Conservation (phyloP, 2,888 invertebrate species). For the Elgonia sp. region DNA sequence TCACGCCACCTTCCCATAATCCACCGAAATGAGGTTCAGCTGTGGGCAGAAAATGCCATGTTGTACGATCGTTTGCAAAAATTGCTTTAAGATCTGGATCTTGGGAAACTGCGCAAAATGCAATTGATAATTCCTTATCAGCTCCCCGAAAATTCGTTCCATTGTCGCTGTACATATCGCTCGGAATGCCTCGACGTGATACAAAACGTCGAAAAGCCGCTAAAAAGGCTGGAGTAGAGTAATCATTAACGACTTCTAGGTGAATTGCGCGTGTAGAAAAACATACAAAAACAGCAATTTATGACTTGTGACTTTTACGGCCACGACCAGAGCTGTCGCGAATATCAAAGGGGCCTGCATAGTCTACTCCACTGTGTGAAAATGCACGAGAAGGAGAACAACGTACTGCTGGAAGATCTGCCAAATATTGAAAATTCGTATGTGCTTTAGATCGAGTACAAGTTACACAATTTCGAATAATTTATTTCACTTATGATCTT, state of each 20-base stretch:
- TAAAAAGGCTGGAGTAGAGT: background rate
- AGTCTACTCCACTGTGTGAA: constrained; percentile 3
- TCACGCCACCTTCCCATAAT: constrained; percentile 80
- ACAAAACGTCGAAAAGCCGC: constrained; percentile 5
- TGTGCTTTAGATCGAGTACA: background rate
- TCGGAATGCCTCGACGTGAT: background rate
- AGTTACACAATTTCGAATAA: too few relatives aligned
- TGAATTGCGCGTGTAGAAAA: background rate
- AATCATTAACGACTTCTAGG: background rate
- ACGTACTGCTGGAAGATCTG: background rate
- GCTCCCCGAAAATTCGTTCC: constrained; percentile 17
- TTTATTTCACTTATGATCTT: too few relatives aligned
- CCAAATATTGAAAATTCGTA: background rate
- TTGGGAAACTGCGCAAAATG: background rate
- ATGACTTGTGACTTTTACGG: background rate
- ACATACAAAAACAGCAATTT: constrained; percentile 21
- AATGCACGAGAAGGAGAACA: constrained; percentile 3
- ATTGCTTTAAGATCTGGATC: background rate
- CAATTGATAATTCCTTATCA: background rate
- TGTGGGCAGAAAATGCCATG: constrained; percentile 66
- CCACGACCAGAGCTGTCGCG: background rate
- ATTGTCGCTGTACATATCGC: constrained; percentile 8
- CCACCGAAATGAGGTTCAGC: constrained; percentile 79
- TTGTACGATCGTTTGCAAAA: background rate
- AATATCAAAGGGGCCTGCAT: background rate